Evolutionary conservation across 2,113 vertebrate genomes (phyloP).

Genomic region (Pangasianodon hypophthalmus): DNA sequence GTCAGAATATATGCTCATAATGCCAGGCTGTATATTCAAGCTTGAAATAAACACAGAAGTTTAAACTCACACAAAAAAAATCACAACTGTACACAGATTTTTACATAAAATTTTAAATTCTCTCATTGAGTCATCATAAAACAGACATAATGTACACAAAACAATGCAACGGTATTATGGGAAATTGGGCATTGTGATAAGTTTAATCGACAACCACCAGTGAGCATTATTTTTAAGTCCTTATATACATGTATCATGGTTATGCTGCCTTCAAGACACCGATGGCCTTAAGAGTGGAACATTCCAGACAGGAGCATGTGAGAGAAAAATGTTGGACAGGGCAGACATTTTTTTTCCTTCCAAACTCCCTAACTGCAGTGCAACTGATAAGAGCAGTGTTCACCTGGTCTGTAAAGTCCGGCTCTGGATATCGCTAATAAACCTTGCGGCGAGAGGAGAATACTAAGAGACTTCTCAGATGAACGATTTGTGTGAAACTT

Average conservation of each 20-base stretch:
- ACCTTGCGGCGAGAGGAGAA: not conserved
- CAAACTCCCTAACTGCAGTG: slow-evolving; percentile 17
- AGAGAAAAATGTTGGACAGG: not conserved
- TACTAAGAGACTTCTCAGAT: not conserved
- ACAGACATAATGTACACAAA: not conserved
- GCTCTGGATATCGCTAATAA: slow-evolving; percentile 28
- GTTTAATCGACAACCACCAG: not conserved
- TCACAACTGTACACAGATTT: not conserved
- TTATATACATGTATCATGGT: not conserved
- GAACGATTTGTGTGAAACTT: slow-evolving; percentile 1
- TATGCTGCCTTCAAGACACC: not conserved
- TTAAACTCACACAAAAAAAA: not conserved
- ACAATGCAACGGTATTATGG: not conserved
- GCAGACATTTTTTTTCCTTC: not conserved
- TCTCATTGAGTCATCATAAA: not conserved
- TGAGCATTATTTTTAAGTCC: not conserved
- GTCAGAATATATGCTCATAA: not conserved
- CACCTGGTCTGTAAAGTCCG: not conserved
- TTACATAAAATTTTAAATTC: not conserved
- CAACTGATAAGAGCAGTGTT: slow-evolving; percentile 16
- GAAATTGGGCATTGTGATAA: not conserved
- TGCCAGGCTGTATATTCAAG: not conserved
- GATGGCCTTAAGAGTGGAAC: slow-evolving; percentile 16
- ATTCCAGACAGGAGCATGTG: slow-evolving; percentile 23
- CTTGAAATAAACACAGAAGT: not conserved